These are phyloP conservation scores for Orcinus orca DNA, from an alignment of 2,113 vertebrate genomes.

Conservation along the genomic window DNA sequence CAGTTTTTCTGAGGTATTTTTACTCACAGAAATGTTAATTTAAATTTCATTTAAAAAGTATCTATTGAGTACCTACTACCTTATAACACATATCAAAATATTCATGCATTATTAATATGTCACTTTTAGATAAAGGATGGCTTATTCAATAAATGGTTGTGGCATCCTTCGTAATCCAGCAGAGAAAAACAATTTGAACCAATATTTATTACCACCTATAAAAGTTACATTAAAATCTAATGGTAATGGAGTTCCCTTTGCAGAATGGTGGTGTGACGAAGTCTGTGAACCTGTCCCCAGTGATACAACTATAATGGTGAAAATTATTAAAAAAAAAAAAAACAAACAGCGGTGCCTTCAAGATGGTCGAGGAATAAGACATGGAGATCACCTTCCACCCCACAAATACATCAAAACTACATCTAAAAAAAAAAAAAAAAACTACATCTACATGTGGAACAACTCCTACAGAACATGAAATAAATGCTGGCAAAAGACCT, in stretches of 20 bases:
- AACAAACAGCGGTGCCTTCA: no score
- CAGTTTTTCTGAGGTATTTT: neutral
- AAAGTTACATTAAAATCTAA: neutral
- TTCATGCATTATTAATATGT: neutral
- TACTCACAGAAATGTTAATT: neutral
- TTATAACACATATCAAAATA: neutral
- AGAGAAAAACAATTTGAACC: neutral
- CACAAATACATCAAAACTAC: no score
- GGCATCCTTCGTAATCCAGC: neutral
- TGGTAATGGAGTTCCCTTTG: neutral
- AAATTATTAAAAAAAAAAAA: neutral
- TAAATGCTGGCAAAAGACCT: no score
- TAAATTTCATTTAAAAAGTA: conserved; percentile 30
- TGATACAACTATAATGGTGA: neutral
- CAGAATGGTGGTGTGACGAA: neutral
- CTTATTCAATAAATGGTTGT: conserved; percentile 44
- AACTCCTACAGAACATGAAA: no score
- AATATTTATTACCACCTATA: neutral
- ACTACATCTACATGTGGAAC: no score
- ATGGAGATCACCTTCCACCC: no score
- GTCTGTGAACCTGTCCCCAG: neutral
- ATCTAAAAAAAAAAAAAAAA: no score
- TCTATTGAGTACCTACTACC: neutral
- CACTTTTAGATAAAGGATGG: neutral
- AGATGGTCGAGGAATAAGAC: no score